Evolutionary conservation across 2,113 vertebrate species (phyloP).

Genomic region (Platichthys stellatus): DNA sequence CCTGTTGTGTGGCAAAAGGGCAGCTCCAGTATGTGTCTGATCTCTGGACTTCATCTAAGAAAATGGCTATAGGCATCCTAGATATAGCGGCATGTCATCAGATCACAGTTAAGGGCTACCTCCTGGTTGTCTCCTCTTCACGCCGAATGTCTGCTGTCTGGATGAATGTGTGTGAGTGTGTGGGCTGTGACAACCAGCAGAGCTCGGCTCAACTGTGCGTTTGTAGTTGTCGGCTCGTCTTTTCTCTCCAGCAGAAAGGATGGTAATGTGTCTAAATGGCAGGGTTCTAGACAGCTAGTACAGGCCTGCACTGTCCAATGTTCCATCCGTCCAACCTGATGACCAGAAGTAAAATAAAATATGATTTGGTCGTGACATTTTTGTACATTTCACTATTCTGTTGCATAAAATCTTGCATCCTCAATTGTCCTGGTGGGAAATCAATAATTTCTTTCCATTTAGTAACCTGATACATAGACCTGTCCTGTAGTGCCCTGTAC

Average conservation of each 20-base stretch:
- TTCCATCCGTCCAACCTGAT: constrained; percentile 1
- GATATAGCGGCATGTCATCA: constrained; percentile 2
- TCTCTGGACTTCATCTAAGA: neutral
- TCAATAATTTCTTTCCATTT: too few species aligned
- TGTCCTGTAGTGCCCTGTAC: neutral
- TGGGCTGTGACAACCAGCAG: constrained; percentile 30
- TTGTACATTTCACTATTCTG: neutral
- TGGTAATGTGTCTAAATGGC: constrained; percentile 33
- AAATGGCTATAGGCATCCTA: constrained; percentile 2
- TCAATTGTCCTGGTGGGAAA: neutral
- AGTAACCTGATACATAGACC: too few species aligned
- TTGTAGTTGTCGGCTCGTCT: constrained; percentile 1
- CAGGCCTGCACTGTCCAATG: neutral
- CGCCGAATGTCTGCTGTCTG: constrained; percentile 43
- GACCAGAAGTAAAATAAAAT: neutral
- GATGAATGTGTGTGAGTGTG: constrained; percentile 49
- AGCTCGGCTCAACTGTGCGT: constrained; percentile 3
- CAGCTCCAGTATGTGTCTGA: neutral
- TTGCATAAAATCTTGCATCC: neutral
- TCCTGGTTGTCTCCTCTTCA: constrained; percentile 50
- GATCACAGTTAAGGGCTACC: neutral
- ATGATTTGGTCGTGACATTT: too few species aligned
- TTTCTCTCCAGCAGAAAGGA: constrained; percentile 1
- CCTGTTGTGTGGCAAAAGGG: too few species aligned
- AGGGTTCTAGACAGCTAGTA: neutral